phyloP scores from a whole-genome alignment of 1,140 invertebrate genomes.

The Piezodorus guildinii region DNA sequence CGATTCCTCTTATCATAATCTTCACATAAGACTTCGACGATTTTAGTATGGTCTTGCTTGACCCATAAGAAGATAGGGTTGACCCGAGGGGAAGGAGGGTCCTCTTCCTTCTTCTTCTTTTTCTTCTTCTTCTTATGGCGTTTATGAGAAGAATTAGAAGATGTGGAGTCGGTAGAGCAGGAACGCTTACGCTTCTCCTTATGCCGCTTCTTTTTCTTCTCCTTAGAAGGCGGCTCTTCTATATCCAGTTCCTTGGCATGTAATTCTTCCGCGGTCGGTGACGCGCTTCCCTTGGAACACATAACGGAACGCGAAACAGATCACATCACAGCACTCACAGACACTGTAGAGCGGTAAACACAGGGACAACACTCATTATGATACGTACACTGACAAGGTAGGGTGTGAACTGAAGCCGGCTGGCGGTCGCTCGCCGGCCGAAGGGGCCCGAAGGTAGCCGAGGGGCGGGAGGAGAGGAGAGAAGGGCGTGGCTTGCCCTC shows the following conservation, averaged over 20 bases:
- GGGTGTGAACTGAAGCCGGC: constrained; percentile 5
- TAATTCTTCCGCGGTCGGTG: constrained; percentile 12
- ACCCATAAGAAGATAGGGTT: constrained; percentile 74
- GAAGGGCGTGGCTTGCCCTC: constrained; percentile 9
- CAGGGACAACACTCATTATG: too few relatives aligned
- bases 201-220: constrained; percentile 21
- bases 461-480: background rate
- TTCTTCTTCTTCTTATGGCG: constrained; percentile 26
- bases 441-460: background rate
- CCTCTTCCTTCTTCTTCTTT: constrained; percentile 19
- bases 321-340: constrained; percentile 12
- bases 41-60: constrained; percentile 58
- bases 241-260: background rate
- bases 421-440: background rate
- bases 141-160: constrained; percentile 23
- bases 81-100: constrained; percentile 40
- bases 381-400: background rate
- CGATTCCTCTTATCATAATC: constrained; percentile 73
- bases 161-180: constrained; percentile 25
- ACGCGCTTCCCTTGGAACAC: background rate
- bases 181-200: constrained; percentile 25
- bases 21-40: constrained; percentile 69
- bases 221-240: background rate
- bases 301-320: background rate
- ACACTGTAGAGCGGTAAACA: background rate